These are phyloP conservation scores for Galeopsomyia nigrocyanea DNA, from an alignment of 2,888 invertebrate genomes.

Conservation along the genomic window DNA sequence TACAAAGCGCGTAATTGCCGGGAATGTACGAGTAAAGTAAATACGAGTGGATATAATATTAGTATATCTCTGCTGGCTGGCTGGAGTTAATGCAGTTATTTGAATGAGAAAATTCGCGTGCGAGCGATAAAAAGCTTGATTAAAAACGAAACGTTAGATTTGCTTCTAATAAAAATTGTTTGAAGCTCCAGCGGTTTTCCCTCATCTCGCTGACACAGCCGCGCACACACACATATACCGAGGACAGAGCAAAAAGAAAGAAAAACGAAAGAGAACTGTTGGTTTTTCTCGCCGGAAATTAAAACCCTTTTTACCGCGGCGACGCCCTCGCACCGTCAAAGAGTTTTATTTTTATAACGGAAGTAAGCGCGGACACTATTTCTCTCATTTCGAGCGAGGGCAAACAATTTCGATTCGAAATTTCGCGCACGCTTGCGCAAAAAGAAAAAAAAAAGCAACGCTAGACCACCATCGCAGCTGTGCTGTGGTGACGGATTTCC, in stretches of 20 bases:
- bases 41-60: too few species aligned
- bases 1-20: too few species aligned
- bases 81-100: too few species aligned
- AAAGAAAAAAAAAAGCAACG: background rate
- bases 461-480: background rate
- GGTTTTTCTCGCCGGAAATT: constrained; percentile 66
- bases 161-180: constrained; percentile 41
- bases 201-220: background rate
- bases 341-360: constrained; percentile 37
- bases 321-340: constrained; percentile 25
- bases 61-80: too few species aligned
- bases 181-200: constrained; percentile 15
- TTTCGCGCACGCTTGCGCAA: constrained; percentile 25
- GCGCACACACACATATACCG: background rate
- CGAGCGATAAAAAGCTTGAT: constrained; percentile 41
- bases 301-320: constrained; percentile 58
- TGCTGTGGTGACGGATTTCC: background rate
- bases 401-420: constrained; percentile 39
- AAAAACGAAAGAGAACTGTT: constrained; percentile 48
- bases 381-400: constrained; percentile 19
- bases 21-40: too few species aligned
- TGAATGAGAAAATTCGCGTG: too few species aligned
- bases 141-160: constrained; percentile 45
- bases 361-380: constrained; percentile 14
- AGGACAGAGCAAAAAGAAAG: background rate